Conservation (phyloP, 2,888 invertebrate species). For the Caenorhabditis sp. region DNA sequence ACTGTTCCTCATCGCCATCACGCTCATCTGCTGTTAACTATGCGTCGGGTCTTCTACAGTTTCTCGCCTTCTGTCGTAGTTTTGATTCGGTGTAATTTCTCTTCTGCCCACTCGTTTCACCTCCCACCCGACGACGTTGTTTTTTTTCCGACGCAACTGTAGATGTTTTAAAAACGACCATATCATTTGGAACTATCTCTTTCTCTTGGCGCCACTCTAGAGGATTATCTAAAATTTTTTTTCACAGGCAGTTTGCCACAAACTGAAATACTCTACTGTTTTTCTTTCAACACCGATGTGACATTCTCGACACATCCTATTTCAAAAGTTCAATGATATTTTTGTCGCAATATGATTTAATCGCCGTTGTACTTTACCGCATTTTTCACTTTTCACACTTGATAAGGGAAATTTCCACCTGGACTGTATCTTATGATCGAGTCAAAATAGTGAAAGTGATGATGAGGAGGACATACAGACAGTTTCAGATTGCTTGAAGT, state of each 20-base stretch:
- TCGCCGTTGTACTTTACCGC: constrained; percentile 32
- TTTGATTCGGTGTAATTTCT: constrained; percentile 52
- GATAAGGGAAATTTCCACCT: constrained; percentile 42
- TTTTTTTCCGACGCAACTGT: constrained; percentile 45
- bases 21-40: constrained; percentile 35
- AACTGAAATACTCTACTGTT: constrained; percentile 4
- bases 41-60: constrained; percentile 39
- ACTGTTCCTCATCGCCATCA: constrained; percentile 44
- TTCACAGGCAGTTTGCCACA: constrained; percentile 17
- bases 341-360: constrained; percentile 17
- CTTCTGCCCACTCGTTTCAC: constrained; percentile 26
- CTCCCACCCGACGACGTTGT: constrained; percentile 32
- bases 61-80: constrained; percentile 24
- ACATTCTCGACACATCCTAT: neutral
- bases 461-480: constrained; percentile 4
- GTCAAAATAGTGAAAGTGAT: constrained; percentile 20
- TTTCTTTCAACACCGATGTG: constrained; percentile 16
- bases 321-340: constrained; percentile 51
- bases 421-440: constrained; percentile 38
- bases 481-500: neutral
- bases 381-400: constrained; percentile 29
- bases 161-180: constrained; percentile 60
- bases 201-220: constrained; percentile 28
- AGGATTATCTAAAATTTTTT: constrained; percentile 54
- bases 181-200: constrained; percentile 63